Evolutionary conservation across 2,797 vertebrate species (phyloP), one percentile per base, ranked within the genome.

Genomic region (Mustela erminea): DNA sequence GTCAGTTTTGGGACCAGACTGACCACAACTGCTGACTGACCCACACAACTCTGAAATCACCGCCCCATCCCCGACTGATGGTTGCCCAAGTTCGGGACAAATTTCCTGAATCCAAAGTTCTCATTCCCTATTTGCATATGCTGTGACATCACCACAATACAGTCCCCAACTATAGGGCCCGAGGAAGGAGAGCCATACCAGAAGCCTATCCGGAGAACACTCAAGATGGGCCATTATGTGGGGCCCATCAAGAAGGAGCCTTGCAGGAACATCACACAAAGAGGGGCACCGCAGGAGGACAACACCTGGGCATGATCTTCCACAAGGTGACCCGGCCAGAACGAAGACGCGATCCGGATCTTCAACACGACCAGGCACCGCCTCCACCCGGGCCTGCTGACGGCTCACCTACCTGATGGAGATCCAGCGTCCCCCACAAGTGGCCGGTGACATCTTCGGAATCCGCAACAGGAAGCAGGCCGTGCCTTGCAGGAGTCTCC

Each of bases 241-340:
- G 54, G 64, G 23, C 13, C 58, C 35, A 18, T 21, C 12, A 25
- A 66, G 72, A 32, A 66, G 1, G 2, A 25, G 58, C 29, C 68
- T 18, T n/a, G 46, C 35, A 25, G 78, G 49, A 56, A 32, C 23
- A 35, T 18, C 74, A 32, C 27, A 20, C 8, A 27, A 35, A 35
- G 56, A 11, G 46, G 0, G 58, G 20, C 27, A 3, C 20, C 5
- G 10, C 0, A 0, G 17, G 0, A 29, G 27, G 7, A 21, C 4
- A 62, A 17, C n/a, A 2, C 0, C 0, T 1, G 3, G 7, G 14
- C 20, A 1, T 9, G 23, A 1, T 13, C 18, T 25, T 29, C 17
- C 1, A 0, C 2, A 3, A 0, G 3, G 0, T 15, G 15, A 27
- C 2, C 6, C 20, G 5, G 54, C 6, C 27, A 10, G 54, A 7